Base-by-base conservation (phyloP, 2,888 invertebrate genomes). In the Lissocephala sabroskyi region DNA sequence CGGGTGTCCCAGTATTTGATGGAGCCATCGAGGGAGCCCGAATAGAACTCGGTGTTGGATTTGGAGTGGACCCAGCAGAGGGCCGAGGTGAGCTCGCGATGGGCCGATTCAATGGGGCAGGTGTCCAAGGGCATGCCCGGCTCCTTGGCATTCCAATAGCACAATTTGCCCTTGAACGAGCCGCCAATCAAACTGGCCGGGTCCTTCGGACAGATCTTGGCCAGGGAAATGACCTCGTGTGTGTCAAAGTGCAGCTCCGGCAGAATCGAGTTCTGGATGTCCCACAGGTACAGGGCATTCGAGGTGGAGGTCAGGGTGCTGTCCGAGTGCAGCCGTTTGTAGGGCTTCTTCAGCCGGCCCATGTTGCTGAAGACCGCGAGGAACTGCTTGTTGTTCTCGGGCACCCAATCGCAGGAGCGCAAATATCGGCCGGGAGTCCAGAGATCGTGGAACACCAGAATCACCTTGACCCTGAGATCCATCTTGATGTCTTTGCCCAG, bases 61-160 rank as follows among this genome's bases (percentile, higher is more conserved):
- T 98, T 98, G 0, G 96, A 96, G 79, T 95, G 93, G 18, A 96
- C 92, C 92, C 97, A 98, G 5, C 94, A 86, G 1, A 95, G 89
- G 59, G 92, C 91, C 48, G 92, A 89, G 1, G 93, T 94, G 0
- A 93, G 90, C 83, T 97, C 97, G 85, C 88, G 70, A 81, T 97
- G 97, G 49, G 95, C 93, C 48, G 89, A 87, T 78, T 95, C 94
- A n/a, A 94, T 88, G 0, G 89, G 88, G 51, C 93, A 92, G 33
- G 88, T 83, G 41, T 90, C 91, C 0, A 90, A 88, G 0, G 95
- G 92, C 64, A 90, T 89, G 0, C 90, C 88, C 1, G 94, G 92
- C 79, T 90, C 90, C 13, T 96, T 87, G 41, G 89, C 88, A 76
- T 95, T 94, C 94, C 95, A 96, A 68, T 89, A 88, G 2, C 90